Evolutionary conservation across 2,113 vertebrate species (phyloP).

Genomic region (Procapra przewalskii): DNA sequence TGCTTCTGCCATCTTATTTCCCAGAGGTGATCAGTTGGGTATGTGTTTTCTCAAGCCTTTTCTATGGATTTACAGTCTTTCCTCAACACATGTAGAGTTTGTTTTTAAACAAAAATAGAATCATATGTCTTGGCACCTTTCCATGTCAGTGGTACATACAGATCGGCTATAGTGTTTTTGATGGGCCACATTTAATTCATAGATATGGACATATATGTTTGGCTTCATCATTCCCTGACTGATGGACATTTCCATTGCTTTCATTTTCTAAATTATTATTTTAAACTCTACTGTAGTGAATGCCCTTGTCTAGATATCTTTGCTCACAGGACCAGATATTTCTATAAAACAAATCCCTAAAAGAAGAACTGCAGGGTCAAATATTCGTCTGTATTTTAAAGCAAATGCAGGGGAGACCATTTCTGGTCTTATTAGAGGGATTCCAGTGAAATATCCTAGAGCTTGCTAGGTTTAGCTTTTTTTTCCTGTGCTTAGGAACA

Average conservation of each 20-base stretch:
- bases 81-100: background rate
- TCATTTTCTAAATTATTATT: background rate
- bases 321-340: background rate
- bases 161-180: background rate
- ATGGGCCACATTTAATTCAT: background rate
- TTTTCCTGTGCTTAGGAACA: background rate
- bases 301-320: background rate
- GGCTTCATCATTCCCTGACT: background rate
- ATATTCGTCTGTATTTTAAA: background rate
- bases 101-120: conserved; percentile 4
- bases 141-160: background rate
- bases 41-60: background rate
- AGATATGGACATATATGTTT: background rate
- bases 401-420: background rate
- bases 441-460: background rate
- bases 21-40: background rate
- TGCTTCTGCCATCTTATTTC: background rate
- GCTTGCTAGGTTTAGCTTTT: background rate
- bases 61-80: background rate
- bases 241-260: background rate
- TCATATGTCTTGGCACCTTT: background rate
- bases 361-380: background rate
- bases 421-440: background rate
- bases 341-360: background rate
- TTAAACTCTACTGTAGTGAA: background rate